These are phyloP conservation scores for Tupaia tana DNA, from an alignment of 2,113 vertebrate genomes.

Conservation along the genomic window DNA sequence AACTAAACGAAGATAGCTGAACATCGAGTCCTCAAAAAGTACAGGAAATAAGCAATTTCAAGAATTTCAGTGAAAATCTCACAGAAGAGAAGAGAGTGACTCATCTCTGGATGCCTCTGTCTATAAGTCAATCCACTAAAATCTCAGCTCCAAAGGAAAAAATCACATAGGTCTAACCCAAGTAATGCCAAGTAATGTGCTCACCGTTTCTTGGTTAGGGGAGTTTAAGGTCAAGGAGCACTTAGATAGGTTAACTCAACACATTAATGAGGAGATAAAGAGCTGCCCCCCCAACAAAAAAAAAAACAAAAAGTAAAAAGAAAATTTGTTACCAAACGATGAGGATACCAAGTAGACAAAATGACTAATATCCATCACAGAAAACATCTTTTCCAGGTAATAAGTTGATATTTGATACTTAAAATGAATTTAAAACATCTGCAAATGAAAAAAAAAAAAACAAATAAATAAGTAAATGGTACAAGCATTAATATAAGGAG, in stretches of 20 bases:
- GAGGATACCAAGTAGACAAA: neutral
- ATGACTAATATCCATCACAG: neutral
- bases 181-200: neutral
- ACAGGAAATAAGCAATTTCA: neutral
- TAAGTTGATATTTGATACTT: neutral
- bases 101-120: neutral
- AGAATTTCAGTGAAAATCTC: slow-evolving; percentile 46
- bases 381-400: neutral
- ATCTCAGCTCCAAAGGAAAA: neutral
- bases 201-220: neutral
- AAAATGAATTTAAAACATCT: neutral
- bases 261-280: neutral
- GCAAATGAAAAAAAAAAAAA: neutral
- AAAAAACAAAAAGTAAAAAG: no score
- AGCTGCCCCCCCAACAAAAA: neutral
- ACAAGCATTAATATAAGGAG: neutral
- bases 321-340: neutral
- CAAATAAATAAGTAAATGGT: neutral
- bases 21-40: slow-evolving; percentile 13
- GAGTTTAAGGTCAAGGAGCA: neutral
- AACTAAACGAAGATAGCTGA: slow-evolving; percentile 31
- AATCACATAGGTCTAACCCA: neutral
- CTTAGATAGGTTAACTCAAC: neutral
- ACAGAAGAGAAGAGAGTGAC: slow-evolving; percentile 13
- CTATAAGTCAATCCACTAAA: neutral